A percentile compares a stretch with the other conserved stretches of the same genome.
Conservation (phyloP, 92 coral and sea anemone species). For the Heteractis magnifica region DNA sequence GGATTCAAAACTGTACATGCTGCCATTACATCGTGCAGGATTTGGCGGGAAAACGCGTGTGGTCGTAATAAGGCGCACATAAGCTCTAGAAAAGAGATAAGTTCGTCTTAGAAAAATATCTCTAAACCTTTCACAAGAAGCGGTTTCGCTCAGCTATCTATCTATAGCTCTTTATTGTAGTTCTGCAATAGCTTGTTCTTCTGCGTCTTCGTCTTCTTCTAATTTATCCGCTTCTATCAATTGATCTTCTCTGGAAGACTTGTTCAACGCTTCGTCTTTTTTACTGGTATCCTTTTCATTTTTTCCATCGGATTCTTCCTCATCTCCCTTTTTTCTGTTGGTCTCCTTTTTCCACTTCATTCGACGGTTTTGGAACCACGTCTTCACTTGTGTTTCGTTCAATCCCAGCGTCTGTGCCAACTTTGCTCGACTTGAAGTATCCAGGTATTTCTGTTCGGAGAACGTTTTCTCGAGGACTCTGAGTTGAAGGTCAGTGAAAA, state of each 20-base stretch:
- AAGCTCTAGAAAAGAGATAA: conserved; percentile 9
- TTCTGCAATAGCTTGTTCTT: not conserved
- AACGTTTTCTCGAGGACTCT: conserved; percentile 94
- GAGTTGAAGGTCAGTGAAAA: conserved; percentile 93
- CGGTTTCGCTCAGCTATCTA: not conserved
- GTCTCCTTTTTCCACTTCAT: conserved; percentile 80
- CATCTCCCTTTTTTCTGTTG: conserved; percentile 30
- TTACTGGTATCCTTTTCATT: conserved; percentile 10
- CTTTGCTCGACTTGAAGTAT: conserved; percentile 92
- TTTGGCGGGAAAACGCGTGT: conserved; percentile 14
- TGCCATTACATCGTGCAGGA: not conserved
- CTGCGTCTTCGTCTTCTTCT: conserved; percentile 6
- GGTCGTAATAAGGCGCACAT: not conserved
- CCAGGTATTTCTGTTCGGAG: conserved; percentile 93
- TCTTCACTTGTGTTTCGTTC: conserved; percentile 92
- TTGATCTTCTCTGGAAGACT: conserved; percentile 7
- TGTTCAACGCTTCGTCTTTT: not conserved
- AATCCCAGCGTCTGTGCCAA: conserved; percentile 97
- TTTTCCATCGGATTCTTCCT: conserved; percentile 24
- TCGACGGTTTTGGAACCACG: conserved; percentile 76
- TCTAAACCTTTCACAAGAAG: not conserved
- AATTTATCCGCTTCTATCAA: not conserved
- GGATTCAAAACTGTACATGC: not conserved
- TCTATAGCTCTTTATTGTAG: not conserved
- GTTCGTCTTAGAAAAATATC: conserved; percentile 4